Percentiles rank a stretch among this genome's conserved stretches.
Evolutionary conservation across 1,140 invertebrate genomes (phyloP).

Genomic region (Goniozus legneri): DNA sequence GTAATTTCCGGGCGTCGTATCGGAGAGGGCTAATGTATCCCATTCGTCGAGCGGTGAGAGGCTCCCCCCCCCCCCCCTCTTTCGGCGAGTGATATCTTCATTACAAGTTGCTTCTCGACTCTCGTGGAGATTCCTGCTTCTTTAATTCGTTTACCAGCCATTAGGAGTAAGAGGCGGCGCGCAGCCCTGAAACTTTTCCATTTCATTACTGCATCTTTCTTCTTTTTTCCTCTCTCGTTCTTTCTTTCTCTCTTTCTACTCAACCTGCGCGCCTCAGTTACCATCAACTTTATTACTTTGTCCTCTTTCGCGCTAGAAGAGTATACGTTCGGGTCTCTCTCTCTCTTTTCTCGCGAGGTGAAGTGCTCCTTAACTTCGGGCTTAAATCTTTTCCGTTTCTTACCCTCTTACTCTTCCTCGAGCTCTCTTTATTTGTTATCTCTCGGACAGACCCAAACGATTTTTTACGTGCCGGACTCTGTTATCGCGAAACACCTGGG

Average conservation of each 20-base stretch:
- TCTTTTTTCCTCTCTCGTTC: slow-evolving; percentile 3
- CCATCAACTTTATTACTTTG: slow-evolving; percentile 46
- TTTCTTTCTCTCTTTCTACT: not conserved
- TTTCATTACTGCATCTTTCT: slow-evolving; percentile 40
- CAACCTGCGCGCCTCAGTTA: slow-evolving; percentile 1
- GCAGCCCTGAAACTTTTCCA: slow-evolving; percentile 40
- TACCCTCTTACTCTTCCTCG: too few relatives aligned
- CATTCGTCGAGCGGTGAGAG: slow-evolving; percentile 4
- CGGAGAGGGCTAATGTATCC: slow-evolving; percentile 4
- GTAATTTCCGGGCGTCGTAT: too few relatives aligned
- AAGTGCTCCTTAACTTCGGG: slow-evolving; percentile 18
- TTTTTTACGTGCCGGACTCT: too few relatives aligned
- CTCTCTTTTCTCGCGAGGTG: slow-evolving; percentile 7
- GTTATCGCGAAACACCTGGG: too few relatives aligned
- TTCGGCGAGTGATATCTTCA: slow-evolving; percentile 30
- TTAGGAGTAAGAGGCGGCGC: slow-evolving; percentile 26
- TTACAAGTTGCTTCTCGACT: slow-evolving; percentile 27
- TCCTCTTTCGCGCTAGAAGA: slow-evolving; percentile 28
- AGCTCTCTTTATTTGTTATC: too few relatives aligned
- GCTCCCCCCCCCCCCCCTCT: too few relatives aligned
- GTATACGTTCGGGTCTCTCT: slow-evolving; percentile 5
- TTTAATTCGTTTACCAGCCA: slow-evolving; percentile 44
- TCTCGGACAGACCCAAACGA: too few relatives aligned
- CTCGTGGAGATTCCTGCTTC: slow-evolving; percentile 31
- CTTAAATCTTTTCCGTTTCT: slow-evolving; percentile 25